Evolutionary conservation across 1,140 invertebrate species (phyloP), one percentile per base, ranked within the genome.

Genomic region (Papilio polyxenes): DNA sequence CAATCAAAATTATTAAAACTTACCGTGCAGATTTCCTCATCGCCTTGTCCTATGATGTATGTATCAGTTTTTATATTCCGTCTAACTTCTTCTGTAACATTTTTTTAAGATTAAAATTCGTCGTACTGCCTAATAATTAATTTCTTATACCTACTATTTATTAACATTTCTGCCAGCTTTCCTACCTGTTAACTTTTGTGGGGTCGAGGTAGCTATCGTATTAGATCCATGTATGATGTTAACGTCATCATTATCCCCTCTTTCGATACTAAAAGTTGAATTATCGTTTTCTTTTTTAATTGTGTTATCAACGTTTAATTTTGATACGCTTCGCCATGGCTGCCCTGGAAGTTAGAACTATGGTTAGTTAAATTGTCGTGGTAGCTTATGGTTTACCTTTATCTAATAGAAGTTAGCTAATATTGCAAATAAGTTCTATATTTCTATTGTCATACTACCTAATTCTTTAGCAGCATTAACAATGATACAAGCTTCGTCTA

Each of bases 401-500:
- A 53, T 1, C 2, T 2, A 31, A 69, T 37, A 31, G 10, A 69
- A 69, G 11, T 4, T 31, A 31, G 3, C 31, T 0, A 72, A 69
- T 15, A 37, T 2, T 69, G 11, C 10, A 40, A 31, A 31, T 4
- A 1, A 31, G 5, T 37, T 37, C 40, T 44, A 44, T 44, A 44
- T 44, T 44, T 44, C 40, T 44, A 44, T 74, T 51, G 37, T 23
- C 48, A 37, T 59, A 6, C 80, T 82, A 92, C 93, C 91, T 75
- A 89, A 90, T 74, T 90, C 89, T 23, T 83, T 86, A 69, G 88
- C 89, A 80, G 88, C 86, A 81, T 92, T 91, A 17, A 87, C 89
- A 81, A 94, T 91, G 75, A 89, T 85, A 82, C 85, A 90, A 5
- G 92, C 93, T 87, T 94, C 93, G 44, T 94, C 89, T 69, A 94